Percentiles rank a stretch among this genome's conserved stretches.
phyloP scores from a whole-genome alignment of 1,140 invertebrate species.

The Scaptodrosophila lebanonensis region DNA sequence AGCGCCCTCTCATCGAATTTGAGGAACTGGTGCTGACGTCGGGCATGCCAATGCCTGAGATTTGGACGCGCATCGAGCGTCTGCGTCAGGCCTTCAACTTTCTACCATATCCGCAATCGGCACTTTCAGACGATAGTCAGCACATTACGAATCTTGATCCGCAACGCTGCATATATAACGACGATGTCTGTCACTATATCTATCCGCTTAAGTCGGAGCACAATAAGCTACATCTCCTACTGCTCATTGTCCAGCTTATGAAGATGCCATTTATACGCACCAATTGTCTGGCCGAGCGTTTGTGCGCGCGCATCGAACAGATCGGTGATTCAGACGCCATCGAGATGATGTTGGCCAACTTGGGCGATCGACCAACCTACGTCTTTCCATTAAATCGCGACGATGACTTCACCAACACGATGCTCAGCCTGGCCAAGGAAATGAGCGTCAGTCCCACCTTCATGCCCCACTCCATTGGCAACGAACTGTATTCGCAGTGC shows the following conservation, averaged over 20 bases:
- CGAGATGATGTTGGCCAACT: conserved; percentile 61
- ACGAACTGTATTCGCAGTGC: conserved; percentile 80
- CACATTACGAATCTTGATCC: conserved; percentile 78
- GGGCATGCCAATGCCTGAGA: conserved; percentile 81
- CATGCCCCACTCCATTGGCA: conserved; percentile 79
- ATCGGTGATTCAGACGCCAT: conserved; percentile 77
- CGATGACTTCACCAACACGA: conserved; percentile 13
- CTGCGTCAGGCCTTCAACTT: conserved; percentile 82
- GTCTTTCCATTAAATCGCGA: background rate
- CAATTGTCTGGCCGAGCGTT: conserved; percentile 71
- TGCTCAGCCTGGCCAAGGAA: conserved; percentile 48
- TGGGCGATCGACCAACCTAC: conserved; percentile 35
- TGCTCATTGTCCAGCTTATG: conserved; percentile 79
- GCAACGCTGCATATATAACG: conserved; percentile 80
- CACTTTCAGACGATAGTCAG: conserved; percentile 19
- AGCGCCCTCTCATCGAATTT: conserved; percentile 80
- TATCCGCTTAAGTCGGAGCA: conserved; percentile 80
- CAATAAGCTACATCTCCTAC: conserved; percentile 79
- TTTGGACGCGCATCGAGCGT: conserved; percentile 83
- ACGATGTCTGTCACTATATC: conserved; percentile 82
- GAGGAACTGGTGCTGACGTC: conserved; percentile 82
- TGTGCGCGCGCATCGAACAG: conserved; percentile 64
- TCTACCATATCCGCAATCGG: conserved; percentile 77
- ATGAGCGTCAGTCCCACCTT: conserved; percentile 80
- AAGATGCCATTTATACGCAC: conserved; percentile 80